Evolutionary conservation across 2,797 vertebrate genomes (phyloP).

Genomic region (Zenarchopterus dispar): DNA sequence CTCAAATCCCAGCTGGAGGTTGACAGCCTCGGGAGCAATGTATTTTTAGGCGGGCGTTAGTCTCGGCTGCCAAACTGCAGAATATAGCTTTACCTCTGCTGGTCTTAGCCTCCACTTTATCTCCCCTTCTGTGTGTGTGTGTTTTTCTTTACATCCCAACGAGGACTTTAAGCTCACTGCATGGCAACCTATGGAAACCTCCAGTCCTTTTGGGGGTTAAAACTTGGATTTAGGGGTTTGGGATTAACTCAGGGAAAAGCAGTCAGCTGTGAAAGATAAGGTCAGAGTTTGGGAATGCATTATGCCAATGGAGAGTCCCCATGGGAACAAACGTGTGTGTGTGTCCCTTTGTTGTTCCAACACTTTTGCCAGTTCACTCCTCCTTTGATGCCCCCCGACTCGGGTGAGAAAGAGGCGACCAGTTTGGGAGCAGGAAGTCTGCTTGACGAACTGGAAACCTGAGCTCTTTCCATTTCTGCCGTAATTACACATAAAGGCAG

Average conservation of each 20-base stretch:
- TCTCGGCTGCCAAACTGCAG: constrained; percentile 73
- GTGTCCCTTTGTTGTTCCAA: constrained; percentile 23
- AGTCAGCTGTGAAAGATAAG: neutral
- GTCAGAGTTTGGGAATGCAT: neutral
- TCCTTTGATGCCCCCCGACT: constrained; percentile 21
- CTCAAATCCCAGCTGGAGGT: constrained; percentile 70
- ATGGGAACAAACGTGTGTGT: neutral
- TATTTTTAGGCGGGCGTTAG: constrained; percentile 81
- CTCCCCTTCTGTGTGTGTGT: constrained; percentile 2
- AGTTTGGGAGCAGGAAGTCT: constrained; percentile 20
- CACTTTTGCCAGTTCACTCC: constrained; percentile 16
- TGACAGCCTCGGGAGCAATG: constrained; percentile 63
- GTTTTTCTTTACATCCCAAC: neutral
- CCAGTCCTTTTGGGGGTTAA: neutral
- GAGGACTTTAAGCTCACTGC: neutral
- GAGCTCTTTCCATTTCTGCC: constrained; percentile 56
- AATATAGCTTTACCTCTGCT: constrained; percentile 71
- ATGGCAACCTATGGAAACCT: neutral
- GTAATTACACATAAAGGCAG: constrained; percentile 70
- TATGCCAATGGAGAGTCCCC: neutral
- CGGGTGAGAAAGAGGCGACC: constrained; percentile 14
- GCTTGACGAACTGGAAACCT: constrained; percentile 55
- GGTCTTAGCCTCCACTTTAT: constrained; percentile 43
- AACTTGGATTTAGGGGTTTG: neutral
- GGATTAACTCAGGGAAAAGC: too few relatives aligned